Conservation (phyloP, 2,797 vertebrate genomes). For the Acanthis flammea region DNA sequence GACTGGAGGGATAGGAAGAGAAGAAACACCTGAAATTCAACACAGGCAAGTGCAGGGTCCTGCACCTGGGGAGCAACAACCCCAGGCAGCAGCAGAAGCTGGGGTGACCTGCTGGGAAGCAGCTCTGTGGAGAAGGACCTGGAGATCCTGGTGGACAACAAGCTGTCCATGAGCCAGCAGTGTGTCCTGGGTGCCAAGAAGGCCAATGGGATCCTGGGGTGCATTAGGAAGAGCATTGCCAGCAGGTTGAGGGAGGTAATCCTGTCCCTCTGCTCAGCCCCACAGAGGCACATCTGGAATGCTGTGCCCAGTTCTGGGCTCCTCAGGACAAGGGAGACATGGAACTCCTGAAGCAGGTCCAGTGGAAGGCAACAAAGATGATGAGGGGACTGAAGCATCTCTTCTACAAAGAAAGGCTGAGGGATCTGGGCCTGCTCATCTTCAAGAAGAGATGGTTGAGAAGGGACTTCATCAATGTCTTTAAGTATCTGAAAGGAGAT, state of each 20-base stretch:
- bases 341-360: neutral
- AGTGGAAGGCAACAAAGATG: neutral
- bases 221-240: neutral
- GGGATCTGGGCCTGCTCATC: neutral
- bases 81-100: fast-evolving
- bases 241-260: fast-evolving
- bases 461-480: no score
- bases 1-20: neutral
- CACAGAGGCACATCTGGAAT: neutral
- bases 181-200: neutral
- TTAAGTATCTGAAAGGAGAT: neutral
- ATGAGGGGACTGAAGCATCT: neutral
- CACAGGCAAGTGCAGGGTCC: neutral
- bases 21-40: neutral
- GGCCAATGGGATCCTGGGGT: neutral
- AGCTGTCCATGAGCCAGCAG: neutral
- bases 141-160: neutral
- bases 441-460: neutral
- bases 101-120: neutral
- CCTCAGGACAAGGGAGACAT: neutral
- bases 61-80: neutral
- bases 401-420: fast-evolving
- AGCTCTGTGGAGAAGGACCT: neutral
- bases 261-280: neutral
- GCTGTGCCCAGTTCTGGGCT: neutral